A percentile compares a stretch with the other conserved stretches of the same genome.
These are phyloP conservation scores for Botia kubotai DNA, from an alignment of 2,797 vertebrate genomes.

Conservation along the genomic window DNA sequence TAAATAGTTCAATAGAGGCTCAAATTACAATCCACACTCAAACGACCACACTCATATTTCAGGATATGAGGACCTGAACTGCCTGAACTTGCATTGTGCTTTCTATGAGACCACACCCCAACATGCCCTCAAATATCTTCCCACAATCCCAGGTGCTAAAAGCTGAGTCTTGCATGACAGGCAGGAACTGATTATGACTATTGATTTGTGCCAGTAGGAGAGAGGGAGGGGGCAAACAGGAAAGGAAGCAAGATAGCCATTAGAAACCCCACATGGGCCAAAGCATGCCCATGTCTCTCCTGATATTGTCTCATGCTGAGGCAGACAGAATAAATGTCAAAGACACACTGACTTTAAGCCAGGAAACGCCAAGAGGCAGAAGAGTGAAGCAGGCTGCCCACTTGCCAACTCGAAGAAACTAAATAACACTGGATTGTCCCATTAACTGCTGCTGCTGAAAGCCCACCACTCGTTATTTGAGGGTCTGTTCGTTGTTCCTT, in stretches of 20 bases:
- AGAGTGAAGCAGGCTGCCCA: background rate
- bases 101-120: background rate
- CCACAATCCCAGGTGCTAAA: conserved; percentile 80
- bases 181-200: conserved; percentile 94
- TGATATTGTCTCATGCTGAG: conserved; percentile 20
- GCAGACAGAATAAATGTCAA: conserved; percentile 1
- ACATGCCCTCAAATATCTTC: conserved; percentile 69
- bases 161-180: conserved; percentile 88
- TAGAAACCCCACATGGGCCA: background rate
- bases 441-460: background rate
- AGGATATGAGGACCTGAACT: background rate
- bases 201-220: conserved; percentile 80
- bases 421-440: background rate
- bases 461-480: background rate
- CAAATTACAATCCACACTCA: too few relatives aligned
- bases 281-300: conserved; percentile 13
- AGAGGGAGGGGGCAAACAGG: conserved; percentile 68
- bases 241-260: conserved; percentile 75
- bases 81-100: too few relatives aligned
- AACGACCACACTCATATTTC: background rate
- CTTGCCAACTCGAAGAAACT: conserved; percentile 14
- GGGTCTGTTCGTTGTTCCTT: background rate
- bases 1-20: background rate
- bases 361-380: background rate
- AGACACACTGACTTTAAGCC: conserved; percentile 29